These are phyloP conservation scores for Andrena dorsata DNA, from an alignment of 2,888 invertebrate species.

Conservation along the genomic window DNA sequence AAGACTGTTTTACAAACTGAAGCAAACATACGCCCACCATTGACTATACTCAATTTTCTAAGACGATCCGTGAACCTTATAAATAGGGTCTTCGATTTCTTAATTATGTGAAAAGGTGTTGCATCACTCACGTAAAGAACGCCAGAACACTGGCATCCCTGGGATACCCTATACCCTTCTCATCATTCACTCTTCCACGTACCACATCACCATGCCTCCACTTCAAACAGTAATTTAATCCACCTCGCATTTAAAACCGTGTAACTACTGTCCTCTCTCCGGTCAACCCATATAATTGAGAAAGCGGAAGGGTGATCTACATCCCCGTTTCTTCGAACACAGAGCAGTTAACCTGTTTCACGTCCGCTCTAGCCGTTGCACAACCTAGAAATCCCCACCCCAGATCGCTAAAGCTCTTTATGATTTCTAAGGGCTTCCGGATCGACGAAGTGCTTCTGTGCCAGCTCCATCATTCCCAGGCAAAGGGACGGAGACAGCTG, in stretches of 20 bases:
- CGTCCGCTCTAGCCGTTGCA: neutral
- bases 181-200: too few species aligned
- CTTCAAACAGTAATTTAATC: neutral
- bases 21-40: too few species aligned
- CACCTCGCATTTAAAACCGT: too few species aligned
- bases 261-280: neutral
- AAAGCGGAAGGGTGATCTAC: neutral
- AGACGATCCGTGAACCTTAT: too few species aligned
- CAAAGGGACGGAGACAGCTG: constrained; percentile 11
- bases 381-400: constrained; percentile 35
- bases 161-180: too few species aligned
- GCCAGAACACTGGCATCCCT: too few species aligned
- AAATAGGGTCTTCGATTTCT: too few species aligned
- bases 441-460: constrained; percentile 45
- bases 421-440: constrained; percentile 57
- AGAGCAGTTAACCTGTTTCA: constrained; percentile 14
- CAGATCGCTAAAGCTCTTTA: constrained; percentile 52
- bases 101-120: too few species aligned
- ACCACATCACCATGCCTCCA: too few species aligned
- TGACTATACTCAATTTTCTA: too few species aligned
- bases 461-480: constrained; percentile 29
- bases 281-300: neutral
- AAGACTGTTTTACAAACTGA: too few species aligned
- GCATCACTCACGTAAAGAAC: too few species aligned
- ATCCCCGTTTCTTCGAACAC: neutral